Percentiles rank a stretch among this genome's conserved stretches.
Evolutionary conservation across 2,113 vertebrate species (phyloP).

Genomic region (Coryphaenoides rupestris): DNA sequence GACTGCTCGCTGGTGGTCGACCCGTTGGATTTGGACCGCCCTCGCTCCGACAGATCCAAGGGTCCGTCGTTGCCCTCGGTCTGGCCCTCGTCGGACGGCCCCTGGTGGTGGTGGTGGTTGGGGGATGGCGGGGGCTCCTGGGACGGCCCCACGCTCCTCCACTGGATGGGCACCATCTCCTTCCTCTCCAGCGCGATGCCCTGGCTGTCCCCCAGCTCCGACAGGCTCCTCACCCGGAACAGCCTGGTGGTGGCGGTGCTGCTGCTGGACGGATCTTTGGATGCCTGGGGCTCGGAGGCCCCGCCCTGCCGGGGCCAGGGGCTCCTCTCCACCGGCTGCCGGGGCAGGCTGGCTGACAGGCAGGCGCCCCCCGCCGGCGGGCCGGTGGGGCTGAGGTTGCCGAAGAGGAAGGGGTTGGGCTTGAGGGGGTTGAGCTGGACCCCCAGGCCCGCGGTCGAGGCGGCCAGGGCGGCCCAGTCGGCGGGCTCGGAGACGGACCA

Average conservation of each 20-base stretch:
- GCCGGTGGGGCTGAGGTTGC: slow-evolving; percentile 30
- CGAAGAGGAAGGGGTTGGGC: slow-evolving; percentile 28
- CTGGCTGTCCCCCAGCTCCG: slow-evolving; percentile 30
- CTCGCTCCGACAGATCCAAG: slow-evolving; percentile 69
- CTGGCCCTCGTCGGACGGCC: slow-evolving; percentile 36
- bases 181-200: slow-evolving; percentile 31
- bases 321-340: slow-evolving; percentile 15
- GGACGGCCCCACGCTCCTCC: too few species aligned
- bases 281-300: not conserved
- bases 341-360: slow-evolving; percentile 1
- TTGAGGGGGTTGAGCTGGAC: slow-evolving; percentile 28
- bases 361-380: slow-evolving; percentile 37
- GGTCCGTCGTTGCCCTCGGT: slow-evolving; percentile 54
- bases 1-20: not conserved
- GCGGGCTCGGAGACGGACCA: slow-evolving; percentile 58
- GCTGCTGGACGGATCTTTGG: slow-evolving; percentile 42
- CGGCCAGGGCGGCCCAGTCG: slow-evolving; percentile 52
- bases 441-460: not conserved
- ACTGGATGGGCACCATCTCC: slow-evolving; percentile 2
- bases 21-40: slow-evolving; percentile 46
- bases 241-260: slow-evolving; percentile 48
- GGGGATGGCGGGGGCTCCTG: not conserved
- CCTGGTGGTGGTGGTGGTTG: slow-evolving; percentile 17
- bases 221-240: slow-evolving; percentile 32
- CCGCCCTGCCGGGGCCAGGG: slow-evolving; percentile 27